Evolutionary conservation across 2,797 vertebrate species (phyloP), one percentile per base, ranked within the genome.

Genomic region (Cephalopachus bancanus): DNA sequence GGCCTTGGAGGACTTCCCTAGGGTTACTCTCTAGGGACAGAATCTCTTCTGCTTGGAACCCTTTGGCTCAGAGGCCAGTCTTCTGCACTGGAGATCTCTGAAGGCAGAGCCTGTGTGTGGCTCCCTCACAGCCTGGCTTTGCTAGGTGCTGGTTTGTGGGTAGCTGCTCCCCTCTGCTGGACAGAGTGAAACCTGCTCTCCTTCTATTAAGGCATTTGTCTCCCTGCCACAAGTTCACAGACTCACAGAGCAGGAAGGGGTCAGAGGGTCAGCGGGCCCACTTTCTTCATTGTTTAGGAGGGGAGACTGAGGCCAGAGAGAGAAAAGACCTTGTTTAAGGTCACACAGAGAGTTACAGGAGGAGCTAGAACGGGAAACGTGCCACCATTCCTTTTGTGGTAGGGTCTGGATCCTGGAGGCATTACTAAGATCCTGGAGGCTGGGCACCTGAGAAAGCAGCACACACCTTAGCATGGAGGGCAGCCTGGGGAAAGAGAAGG

Each of bases 141-240:
- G 16, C 0, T 9, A 7, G 37, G 20, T n/a, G 55, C 83, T 85
- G 65, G 51, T 92, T 90, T 49, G 30, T 95, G 83, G 89, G 37
- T 49, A 94, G 75, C 69, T 96, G 74, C 93, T 96, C 76, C 96
- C 97, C 95, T 94, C 96, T 96, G 64, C 93, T 96, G 94, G 96
- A 62, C 93, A 91, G 33, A 97, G 1, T 44, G 65, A 84, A 78
- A 90, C 12, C 53, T 79, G 88, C 74, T 87, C 65, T 59, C 17
- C 53, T 79, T 81, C 26, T 14, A n/a, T 33, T 22, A 22, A 2
- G 11, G 17, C 26, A 57, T 89, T 62, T 81, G 44, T 76, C 71
- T 93, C 51, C 59, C 28, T 7, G 16, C 92, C 2, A 33, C 37
- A 62, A 65, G 22, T 67, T 81, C 69, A 85, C 16, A 80, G 15